A percentile compares a stretch with the other conserved stretches of the same genome.
phyloP scores from a whole-genome alignment of 1,140 invertebrate genomes.

The Galleria mellonella region DNA sequence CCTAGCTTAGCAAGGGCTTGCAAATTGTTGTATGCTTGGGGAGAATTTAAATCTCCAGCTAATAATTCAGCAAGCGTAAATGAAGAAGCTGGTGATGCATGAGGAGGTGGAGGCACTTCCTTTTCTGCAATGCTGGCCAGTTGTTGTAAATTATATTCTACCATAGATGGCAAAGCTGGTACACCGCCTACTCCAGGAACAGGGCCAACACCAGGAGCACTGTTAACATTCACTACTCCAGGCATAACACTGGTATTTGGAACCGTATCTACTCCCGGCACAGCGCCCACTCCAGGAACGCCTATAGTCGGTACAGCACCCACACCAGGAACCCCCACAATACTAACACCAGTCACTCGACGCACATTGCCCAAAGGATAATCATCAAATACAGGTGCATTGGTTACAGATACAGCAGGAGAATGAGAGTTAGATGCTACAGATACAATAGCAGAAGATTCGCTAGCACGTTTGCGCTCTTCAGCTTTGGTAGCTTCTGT shows the following conservation, averaged over 20 bases:
- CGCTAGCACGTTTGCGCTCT: constrained; percentile 56
- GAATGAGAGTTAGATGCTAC: constrained; percentile 57
- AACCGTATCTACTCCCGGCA: constrained; percentile 39
- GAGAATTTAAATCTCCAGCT: constrained; percentile 80
- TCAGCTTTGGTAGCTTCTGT: constrained; percentile 77
- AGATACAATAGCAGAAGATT: constrained; percentile 83
- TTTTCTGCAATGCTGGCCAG: constrained; percentile 85
- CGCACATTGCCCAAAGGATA: constrained; percentile 50
- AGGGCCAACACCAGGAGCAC: constrained; percentile 42
- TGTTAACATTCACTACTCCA: constrained; percentile 51
- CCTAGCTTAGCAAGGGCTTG: constrained; percentile 92
- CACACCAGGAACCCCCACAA: constrained; percentile 48
- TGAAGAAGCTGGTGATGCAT: constrained; percentile 78
- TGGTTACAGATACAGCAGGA: constrained; percentile 61
- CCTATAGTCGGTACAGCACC: constrained; percentile 44
- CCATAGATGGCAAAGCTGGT: constrained; percentile 79
- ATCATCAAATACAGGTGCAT: constrained; percentile 62
- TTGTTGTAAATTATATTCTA: constrained; percentile 89
- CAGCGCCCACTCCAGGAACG: constrained; percentile 37
- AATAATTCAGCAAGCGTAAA: constrained; percentile 85
- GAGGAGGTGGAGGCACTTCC: constrained; percentile 70
- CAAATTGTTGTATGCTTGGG: constrained; percentile 89
- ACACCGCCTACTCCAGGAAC: constrained; percentile 52
- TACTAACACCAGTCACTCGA: constrained; percentile 46
- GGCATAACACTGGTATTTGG: constrained; percentile 37